Base-by-base conservation (phyloP, 2,888 invertebrate genomes). In the Dynastes hyllus region DNA sequence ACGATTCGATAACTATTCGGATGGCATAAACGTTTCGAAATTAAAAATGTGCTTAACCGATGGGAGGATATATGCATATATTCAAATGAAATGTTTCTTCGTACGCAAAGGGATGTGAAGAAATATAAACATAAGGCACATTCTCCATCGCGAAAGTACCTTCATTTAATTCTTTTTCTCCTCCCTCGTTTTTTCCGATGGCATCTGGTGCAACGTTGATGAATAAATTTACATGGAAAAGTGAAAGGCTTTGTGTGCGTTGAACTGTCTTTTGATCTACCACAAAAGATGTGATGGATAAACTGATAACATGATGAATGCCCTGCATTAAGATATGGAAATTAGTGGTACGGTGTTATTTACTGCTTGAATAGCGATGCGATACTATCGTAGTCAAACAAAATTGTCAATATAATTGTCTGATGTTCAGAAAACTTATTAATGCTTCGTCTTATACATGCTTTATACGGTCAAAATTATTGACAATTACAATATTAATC, bases 211-310 rank as follows among this genome's bases (percentile, higher is more conserved):
- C 50, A 69, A 69, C 51, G 51, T 29, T 51, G 69, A 69, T 69
- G 69, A 69, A 51, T 69, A 69, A 69, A 51, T 69, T 69, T 69
- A 69, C 69, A 50, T 69, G 69, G 69, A 69, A 69, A 69, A 69
- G 69, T 69, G 11, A 69, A 69, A 69, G 69, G 50, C 69, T 69
- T 69, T 69, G 69, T 69, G 51, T 69, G 51, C 50, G 69, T 22
- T 69, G 11, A 29, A 69, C 51, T 69, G 69, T 51, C 69, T 27
- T 51, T 29, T 27, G 51, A 69, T 69, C 50, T 69, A 69, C 51
- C 51, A 69, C 51, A 69, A 69, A 69, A 69, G 69, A 29, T 69
- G 50, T 51, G 51, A 69, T 51, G 51, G 51, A 69, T 69, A 51
- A 69, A 69, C 69, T 22, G 11, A 69, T 51, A 69, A 22, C 29